phyloP scores from a whole-genome alignment of 2,113 vertebrate genomes.

The Hirundichthys speculiger region DNA sequence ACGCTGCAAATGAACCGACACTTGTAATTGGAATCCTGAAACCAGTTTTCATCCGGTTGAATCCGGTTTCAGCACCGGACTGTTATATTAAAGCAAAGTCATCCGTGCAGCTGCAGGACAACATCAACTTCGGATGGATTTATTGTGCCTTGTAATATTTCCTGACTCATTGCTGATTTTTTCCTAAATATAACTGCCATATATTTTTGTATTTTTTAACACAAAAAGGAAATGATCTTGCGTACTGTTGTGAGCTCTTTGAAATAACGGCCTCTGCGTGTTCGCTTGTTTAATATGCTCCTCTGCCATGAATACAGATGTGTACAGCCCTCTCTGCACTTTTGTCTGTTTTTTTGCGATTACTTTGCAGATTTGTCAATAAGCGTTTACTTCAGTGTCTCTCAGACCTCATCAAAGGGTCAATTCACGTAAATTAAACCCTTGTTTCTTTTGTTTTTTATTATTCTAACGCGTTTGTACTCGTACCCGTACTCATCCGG shows the following conservation, averaged over 20 bases:
- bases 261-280: neutral
- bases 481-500: too few species aligned
- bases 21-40: neutral
- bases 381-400: neutral
- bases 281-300: conserved; percentile 25
- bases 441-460: too few species aligned
- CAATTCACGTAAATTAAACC: too few species aligned
- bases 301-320: conserved; percentile 14
- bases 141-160: conserved; percentile 57
- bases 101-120: too few species aligned
- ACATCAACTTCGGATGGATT: conserved; percentile 30
- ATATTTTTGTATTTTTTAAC: conserved; percentile 75
- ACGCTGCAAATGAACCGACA: conserved; percentile 13
- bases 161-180: conserved; percentile 59
- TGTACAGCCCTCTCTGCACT: conserved; percentile 10
- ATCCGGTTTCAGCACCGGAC: conserved; percentile 11
- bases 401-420: too few species aligned
- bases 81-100: too few species aligned
- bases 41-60: conserved; percentile 1
- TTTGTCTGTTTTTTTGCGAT: neutral
- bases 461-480: too few species aligned
- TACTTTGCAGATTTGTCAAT: neutral
- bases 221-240: conserved; percentile 29
- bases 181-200: conserved; percentile 50
- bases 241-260: conserved; percentile 19